Evolutionary conservation across 2,888 invertebrate genomes (phyloP).

Genomic region (Creontiades dilutus): DNA sequence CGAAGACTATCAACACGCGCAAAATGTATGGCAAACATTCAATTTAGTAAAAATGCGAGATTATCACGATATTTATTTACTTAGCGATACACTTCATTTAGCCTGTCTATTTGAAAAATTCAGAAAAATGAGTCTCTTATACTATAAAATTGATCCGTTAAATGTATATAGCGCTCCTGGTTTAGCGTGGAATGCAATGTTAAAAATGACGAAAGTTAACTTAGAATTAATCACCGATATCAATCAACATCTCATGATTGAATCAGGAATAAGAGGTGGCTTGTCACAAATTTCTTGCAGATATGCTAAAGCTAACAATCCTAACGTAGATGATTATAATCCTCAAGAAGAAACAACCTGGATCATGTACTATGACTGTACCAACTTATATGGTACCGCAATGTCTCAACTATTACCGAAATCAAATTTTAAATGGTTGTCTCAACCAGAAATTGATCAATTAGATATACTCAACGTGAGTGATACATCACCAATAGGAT

Average conservation of each 20-base stretch:
- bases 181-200: not conserved
- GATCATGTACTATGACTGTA: no score
- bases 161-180: not conserved
- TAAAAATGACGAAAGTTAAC: not conserved
- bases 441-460: no score
- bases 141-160: not conserved
- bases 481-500: no score
- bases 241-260: not conserved
- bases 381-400: no score
- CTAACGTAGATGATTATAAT: not conserved
- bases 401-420: no score
- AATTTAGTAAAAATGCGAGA: not conserved
- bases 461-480: no score
- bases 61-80: not conserved
- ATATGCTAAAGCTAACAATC: constrained; percentile 16
- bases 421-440: no score
- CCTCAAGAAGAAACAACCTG: not conserved
- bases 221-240: not conserved
- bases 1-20: not conserved
- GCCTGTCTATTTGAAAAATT: not conserved
- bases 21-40: not conserved
- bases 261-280: not conserved
- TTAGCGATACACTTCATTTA: not conserved
- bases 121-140: not conserved
- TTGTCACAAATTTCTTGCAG: constrained; percentile 6